Evolutionary conservation across 2,113 vertebrate species (phyloP), one percentile per base, ranked within the genome.

Genomic region (Datnioides undecimradiatus): DNA sequence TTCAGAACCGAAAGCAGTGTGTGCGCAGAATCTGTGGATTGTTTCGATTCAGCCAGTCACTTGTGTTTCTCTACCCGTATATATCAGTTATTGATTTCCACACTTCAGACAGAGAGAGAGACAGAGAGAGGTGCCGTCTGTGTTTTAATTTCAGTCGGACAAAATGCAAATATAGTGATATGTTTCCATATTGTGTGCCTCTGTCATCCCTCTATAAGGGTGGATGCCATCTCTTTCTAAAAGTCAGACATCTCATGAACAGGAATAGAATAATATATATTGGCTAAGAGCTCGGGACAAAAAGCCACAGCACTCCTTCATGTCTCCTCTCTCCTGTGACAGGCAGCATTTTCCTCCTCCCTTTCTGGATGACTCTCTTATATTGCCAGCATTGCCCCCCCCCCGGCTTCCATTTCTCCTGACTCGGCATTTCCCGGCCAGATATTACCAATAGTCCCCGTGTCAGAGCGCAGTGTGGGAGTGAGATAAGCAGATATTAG

Each of bases 401-500:
- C 48, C 6, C 31, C 27, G 52, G 63, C 74, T 83, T 65, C 67
- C 14, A 14, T 76, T 92, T 86, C 58, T 78, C 76, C 78, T 85
- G 79, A 89, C 77, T 88, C 70, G 19, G 76, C 87, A 84, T 79
- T 52, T 79, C 59, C 45, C 0, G 0, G 45, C 66, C 59, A 80
- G 40, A 81, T 86, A 90, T 90, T 88, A 86, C 81, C 83, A 70
- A 78, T 57, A 67, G 70, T 64, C 60, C 38, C 64, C 4, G 4
- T 77, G 84, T 85, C 84, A 75, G 31, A 86, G 76, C 40, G 25
- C 48, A 51, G 65, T 40, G 75, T 77, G 82, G 74, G 65, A 76
- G 87, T 5, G 41, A 85, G 85, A 90, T 89, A 85, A 88, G 87
- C 77, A 89, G 85, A 87, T 88, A 90, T 89, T 82, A 89, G 79